A percentile compares a stretch with the other conserved stretches of the same genome.
Conservation (phyloP, 2,113 vertebrate genomes). For the Macaca mulatta region DNA sequence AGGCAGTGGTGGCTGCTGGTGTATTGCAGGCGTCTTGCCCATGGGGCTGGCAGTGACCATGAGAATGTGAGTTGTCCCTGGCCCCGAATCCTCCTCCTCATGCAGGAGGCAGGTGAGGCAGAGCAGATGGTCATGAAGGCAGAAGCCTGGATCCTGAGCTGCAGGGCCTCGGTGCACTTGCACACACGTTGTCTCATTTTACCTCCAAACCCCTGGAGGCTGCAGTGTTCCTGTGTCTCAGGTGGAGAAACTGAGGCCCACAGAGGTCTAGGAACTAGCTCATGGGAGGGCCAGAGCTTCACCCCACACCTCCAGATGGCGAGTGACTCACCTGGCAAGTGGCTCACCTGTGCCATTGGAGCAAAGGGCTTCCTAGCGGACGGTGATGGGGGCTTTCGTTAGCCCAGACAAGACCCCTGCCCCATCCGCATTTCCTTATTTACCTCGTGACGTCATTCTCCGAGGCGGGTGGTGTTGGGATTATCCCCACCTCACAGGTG, state of each 20-base stretch:
- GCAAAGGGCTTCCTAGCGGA: background rate
- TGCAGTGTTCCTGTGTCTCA: background rate
- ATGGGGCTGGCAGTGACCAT: background rate
- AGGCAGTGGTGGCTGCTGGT: background rate
- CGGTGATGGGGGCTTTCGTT: background rate
- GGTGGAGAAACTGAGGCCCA: background rate
- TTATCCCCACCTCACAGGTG: background rate
- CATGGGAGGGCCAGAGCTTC: background rate
- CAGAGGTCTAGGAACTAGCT: background rate
- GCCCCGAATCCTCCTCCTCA: too few species aligned
- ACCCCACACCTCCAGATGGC: background rate
- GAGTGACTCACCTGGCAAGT: background rate
- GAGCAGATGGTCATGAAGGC: background rate
- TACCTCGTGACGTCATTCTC: fast-evolving
- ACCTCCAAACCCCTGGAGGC: background rate
- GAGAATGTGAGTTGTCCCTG: background rate
- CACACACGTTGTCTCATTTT: background rate
- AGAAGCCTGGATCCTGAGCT: background rate
- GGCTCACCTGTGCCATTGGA: fast-evolving
- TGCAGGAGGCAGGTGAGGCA: background rate
- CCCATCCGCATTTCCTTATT: background rate
- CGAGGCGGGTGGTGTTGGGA: fast-evolving
- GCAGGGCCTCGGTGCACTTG: background rate
- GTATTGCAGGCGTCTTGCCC: background rate
- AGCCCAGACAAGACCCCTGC: background rate